Conservation (phyloP, 2,797 vertebrate species). For the Arctocebus calabarensis region DNA sequence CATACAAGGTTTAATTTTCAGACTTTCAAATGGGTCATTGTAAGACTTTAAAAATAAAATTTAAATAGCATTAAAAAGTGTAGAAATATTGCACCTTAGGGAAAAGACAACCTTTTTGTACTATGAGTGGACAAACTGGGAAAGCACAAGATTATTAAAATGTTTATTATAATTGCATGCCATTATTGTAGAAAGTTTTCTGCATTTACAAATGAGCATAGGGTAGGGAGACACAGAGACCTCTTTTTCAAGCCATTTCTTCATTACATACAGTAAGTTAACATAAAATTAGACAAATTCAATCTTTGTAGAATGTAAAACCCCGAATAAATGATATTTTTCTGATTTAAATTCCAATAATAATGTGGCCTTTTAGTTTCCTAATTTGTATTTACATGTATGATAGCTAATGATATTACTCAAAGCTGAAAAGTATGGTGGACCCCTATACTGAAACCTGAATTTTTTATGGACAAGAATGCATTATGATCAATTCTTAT, state of each 20-base stretch:
- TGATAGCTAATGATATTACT: slow-evolving; percentile 29
- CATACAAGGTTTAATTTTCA: slow-evolving; percentile 84
- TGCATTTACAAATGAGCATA: neutral
- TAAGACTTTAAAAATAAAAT: slow-evolving; percentile 69
- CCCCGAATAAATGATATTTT: slow-evolving; percentile 22
- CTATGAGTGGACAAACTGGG: slow-evolving; percentile 39
- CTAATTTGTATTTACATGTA: slow-evolving; percentile 64
- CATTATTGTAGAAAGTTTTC: neutral
- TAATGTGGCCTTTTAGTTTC: neutral
- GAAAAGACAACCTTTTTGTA: slow-evolving; percentile 55
- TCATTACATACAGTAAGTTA: neutral
- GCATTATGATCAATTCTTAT: slow-evolving; percentile 48
- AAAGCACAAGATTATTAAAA: neutral
- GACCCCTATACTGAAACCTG: slow-evolving; percentile 59
- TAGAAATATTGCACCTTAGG: slow-evolving; percentile 59
- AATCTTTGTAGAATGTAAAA: slow-evolving; percentile 29
- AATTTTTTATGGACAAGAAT: slow-evolving; percentile 68
- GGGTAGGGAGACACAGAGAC: neutral
- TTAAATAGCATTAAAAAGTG: slow-evolving; percentile 68
- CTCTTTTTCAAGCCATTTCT: slow-evolving; percentile 6
- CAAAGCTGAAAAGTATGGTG: neutral
- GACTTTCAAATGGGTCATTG: slow-evolving; percentile 66
- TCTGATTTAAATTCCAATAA: slow-evolving; percentile 47
- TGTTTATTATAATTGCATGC: neutral
- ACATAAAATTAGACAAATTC: slow-evolving; percentile 35